Conservation (phyloP, 2,113 vertebrate species). For the Corythornis madagascariensis region DNA sequence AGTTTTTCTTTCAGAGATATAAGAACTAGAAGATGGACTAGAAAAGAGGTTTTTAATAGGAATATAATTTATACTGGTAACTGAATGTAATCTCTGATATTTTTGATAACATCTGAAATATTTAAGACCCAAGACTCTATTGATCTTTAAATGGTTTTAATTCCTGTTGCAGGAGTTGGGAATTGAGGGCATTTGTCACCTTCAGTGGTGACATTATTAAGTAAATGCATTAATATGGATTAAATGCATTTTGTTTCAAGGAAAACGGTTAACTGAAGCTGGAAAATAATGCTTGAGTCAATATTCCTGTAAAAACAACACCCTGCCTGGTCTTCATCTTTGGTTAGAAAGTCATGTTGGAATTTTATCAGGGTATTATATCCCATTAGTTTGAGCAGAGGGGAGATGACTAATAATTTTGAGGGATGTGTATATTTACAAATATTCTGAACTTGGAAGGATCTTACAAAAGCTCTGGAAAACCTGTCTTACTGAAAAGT, state of each 20-base stretch:
- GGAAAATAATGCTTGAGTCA: background rate
- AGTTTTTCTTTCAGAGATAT: background rate
- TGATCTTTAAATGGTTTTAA: constrained; percentile 15
- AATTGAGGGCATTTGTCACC: background rate
- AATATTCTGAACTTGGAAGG: background rate
- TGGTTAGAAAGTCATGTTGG: background rate
- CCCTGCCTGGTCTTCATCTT: background rate
- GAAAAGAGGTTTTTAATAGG: background rate
- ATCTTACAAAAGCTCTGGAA: background rate
- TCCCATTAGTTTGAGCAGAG: background rate
- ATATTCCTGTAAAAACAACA: background rate
- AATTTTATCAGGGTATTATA: background rate
- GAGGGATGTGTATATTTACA: background rate
- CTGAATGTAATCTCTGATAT: background rate
- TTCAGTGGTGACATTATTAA: background rate
- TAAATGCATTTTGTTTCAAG: background rate
- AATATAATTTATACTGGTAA: background rate
- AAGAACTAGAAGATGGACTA: background rate
- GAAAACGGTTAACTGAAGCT: background rate
- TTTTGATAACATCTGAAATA: constrained; percentile 11
- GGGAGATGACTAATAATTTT: background rate
- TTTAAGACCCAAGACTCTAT: background rate
- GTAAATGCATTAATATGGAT: background rate
- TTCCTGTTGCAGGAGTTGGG: background rate
- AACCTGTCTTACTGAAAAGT: background rate